Conservation (phyloP, 2,888 invertebrate genomes). For the Mythimna albipuncta region DNA sequence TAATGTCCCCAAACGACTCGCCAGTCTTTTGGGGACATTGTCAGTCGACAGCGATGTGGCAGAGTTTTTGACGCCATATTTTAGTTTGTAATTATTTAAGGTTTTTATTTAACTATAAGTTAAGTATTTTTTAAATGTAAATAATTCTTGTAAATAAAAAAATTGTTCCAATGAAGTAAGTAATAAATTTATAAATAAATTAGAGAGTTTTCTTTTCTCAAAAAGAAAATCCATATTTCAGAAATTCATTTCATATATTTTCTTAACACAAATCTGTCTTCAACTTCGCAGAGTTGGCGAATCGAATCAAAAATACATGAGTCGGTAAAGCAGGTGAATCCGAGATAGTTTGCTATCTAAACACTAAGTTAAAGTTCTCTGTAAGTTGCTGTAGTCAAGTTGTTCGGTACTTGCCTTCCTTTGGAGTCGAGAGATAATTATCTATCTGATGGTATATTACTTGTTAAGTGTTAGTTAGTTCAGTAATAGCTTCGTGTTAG, state of each 20-base stretch:
- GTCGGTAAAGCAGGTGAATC: constrained; percentile 39
- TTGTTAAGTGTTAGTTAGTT: constrained; percentile 25
- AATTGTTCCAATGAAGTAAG: too few species aligned
- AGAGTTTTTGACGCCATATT: too few species aligned
- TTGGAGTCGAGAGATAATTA: constrained; percentile 29
- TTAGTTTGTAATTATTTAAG: too few species aligned
- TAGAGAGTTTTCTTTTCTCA: too few species aligned
- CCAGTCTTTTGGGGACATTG: too few species aligned
- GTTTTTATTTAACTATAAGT: too few species aligned
- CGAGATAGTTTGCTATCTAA: constrained; percentile 52
- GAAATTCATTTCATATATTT: constrained; percentile 41
- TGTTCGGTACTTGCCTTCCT: constrained; percentile 27
- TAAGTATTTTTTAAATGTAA: too few species aligned
- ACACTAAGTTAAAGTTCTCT: constrained; percentile 45
- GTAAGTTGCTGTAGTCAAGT: constrained; percentile 41
- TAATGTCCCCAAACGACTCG: too few species aligned
- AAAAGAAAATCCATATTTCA: background rate
- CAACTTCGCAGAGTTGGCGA: constrained; percentile 25
- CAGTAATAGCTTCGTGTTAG: constrained; percentile 8
- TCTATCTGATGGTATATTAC: constrained; percentile 44
- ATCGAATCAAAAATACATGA: constrained; percentile 63
- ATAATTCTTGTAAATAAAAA: too few species aligned
- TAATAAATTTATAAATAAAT: too few species aligned
- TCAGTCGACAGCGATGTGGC: too few species aligned
- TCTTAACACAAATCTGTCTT: constrained; percentile 30